phyloP scores from a whole-genome alignment of 2,888 invertebrate species.

The Dasypolia templi region DNA sequence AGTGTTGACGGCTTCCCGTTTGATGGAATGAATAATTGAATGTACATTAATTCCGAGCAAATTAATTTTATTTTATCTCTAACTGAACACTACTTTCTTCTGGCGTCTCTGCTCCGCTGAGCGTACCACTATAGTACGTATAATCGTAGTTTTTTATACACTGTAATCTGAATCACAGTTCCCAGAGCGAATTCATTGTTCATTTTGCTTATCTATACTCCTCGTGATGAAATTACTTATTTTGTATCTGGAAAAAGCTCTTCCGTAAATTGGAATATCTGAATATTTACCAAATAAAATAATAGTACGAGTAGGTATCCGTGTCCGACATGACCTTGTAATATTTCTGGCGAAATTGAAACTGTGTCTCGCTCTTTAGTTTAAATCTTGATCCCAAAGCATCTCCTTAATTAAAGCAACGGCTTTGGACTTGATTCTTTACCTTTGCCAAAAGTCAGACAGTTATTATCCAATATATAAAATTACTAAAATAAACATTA shows the following conservation, averaged over 20 bases:
- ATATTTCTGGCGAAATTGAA: conserved; percentile 1
- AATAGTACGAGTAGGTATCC: background rate
- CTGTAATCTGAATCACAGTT: background rate
- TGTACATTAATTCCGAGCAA: conserved; percentile 34
- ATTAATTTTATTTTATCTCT: conserved; percentile 26
- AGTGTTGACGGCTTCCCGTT: conserved; percentile 40
- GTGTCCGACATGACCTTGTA: background rate
- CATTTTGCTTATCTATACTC: background rate
- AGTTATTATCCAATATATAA: background rate
- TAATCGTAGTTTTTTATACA: background rate
- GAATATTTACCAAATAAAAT: background rate
- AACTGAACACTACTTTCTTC: conserved; percentile 24
- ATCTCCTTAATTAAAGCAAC: background rate
- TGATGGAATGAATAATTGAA: conserved; percentile 47
- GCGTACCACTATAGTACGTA: too few relatives aligned
- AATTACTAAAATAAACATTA: background rate
- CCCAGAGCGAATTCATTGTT: background rate
- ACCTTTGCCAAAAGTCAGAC: background rate
- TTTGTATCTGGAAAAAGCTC: background rate
- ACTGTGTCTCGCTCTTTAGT: too few relatives aligned
- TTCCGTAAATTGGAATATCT: background rate
- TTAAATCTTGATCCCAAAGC: background rate
- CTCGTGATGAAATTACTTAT: background rate
- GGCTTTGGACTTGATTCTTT: background rate
- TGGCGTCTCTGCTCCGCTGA: too few relatives aligned